Conservation (phyloP, 2,113 vertebrate genomes). For the Erpornis zantholeuca region DNA sequence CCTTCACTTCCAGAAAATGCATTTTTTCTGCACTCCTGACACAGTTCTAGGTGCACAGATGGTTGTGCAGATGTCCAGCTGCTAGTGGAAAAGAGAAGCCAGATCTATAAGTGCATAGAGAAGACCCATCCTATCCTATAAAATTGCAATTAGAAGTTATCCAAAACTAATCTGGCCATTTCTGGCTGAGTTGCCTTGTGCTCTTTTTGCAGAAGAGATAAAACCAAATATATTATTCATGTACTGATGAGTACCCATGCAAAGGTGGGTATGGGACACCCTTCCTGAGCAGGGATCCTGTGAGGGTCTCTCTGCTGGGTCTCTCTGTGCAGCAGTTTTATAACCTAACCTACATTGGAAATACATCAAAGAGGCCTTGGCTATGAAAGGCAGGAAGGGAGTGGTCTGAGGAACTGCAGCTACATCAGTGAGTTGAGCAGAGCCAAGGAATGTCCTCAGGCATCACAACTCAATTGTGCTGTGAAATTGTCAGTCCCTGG, state of each 20-base stretch:
- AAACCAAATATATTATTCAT: background rate
- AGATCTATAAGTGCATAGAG: background rate
- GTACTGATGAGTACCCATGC: background rate
- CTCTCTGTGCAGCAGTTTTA: background rate
- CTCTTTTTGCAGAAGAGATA: background rate
- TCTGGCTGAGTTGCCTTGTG: background rate
- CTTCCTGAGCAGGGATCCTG: background rate
- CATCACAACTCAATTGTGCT: background rate
- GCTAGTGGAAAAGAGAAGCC: background rate
- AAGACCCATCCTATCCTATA: background rate
- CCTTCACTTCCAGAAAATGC: background rate
- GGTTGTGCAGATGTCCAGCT: background rate
- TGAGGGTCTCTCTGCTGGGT: background rate
- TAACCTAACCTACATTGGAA: conserved; percentile 2
- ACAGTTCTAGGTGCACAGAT: background rate
- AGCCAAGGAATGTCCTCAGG: conserved; percentile 63
- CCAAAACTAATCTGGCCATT: background rate
- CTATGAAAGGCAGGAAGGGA: conserved; percentile 57
- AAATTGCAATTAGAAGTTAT: background rate
- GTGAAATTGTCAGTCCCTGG: background rate
- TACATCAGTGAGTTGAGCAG: background rate
- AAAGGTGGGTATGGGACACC: background rate
- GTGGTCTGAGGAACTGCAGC: conserved; percentile 37
- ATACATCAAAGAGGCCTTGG: conserved; percentile 20
- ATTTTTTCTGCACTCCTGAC: background rate